These are phyloP conservation scores for Scaptomyza cyrtandrae DNA, from an alignment of 2,888 invertebrate species.

Conservation along the genomic window DNA sequence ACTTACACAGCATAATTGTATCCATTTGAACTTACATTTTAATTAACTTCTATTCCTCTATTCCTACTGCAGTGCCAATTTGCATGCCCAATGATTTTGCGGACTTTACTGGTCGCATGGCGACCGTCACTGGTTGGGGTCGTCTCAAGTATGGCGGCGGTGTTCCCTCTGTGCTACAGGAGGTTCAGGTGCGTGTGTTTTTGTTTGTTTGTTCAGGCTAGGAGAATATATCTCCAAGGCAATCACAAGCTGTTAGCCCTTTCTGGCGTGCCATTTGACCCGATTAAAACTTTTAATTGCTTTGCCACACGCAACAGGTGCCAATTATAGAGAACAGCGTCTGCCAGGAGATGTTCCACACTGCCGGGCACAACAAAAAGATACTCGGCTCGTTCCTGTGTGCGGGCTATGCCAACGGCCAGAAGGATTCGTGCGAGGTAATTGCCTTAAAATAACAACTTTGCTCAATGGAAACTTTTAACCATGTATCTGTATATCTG, in stretches of 20 bases:
- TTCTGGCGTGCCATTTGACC: conserved; percentile 6
- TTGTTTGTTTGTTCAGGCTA: not conserved
- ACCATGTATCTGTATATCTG: not conserved
- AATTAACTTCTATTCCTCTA: not conserved
- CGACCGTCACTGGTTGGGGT: conserved; percentile 97
- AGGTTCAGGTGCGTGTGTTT: conserved; percentile 88
- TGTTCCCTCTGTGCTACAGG: conserved; percentile 94
- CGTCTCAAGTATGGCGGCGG: conserved; percentile 95
- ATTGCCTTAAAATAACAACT: conserved; percentile 2
- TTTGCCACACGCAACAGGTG: conserved; percentile 85
- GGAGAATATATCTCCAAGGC: not conserved
- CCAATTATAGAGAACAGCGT: conserved; percentile 96
- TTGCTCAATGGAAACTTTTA: conserved; percentile 7
- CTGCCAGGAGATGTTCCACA: conserved; percentile 97
- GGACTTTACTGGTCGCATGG: conserved; percentile 94
- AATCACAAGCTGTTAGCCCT: conserved; percentile 22
- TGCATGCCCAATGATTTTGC: conserved; percentile 93
- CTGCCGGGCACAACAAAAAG: conserved; percentile 94
- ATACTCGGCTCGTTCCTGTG: conserved; percentile 95
- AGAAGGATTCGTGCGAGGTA: conserved; percentile 97
- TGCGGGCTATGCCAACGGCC: conserved; percentile 96
- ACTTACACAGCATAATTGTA: not conserved
- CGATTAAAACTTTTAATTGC: conserved; percentile 35
- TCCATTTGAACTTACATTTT: not conserved
- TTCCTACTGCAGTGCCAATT: conserved; percentile 89